phyloP scores from a whole-genome alignment of 2,113 vertebrate species.

The Climacteris rufus region DNA sequence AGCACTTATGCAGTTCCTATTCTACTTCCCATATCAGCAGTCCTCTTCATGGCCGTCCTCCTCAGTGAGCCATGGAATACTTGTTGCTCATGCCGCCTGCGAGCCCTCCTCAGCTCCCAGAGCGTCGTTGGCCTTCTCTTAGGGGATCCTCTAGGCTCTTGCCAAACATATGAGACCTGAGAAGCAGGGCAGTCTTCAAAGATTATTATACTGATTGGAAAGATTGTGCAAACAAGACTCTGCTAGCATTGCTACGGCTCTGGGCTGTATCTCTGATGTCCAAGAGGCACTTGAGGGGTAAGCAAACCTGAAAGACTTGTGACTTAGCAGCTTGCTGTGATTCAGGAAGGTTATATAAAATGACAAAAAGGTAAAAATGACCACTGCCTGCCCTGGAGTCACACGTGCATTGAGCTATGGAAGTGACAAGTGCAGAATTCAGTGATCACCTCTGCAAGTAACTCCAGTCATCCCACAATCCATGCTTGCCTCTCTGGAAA shows the following conservation, averaged over 20 bases:
- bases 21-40: constrained; percentile 10
- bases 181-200: constrained; percentile 25
- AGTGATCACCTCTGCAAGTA: background rate
- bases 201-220: background rate
- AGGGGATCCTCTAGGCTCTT: background rate
- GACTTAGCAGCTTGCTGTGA: background rate
- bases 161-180: background rate
- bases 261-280: background rate
- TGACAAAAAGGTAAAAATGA: background rate
- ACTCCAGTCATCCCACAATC: background rate
- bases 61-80: background rate
- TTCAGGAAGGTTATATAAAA: background rate
- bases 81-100: background rate
- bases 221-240: background rate
- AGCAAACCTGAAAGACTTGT: background rate
- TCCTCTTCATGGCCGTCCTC: background rate
- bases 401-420: rapidly evolving
- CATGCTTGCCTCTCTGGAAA: background rate
- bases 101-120: constrained; percentile 9
- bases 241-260: background rate
- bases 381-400: background rate
- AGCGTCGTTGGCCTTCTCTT: background rate
- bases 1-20: background rate
- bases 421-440: background rate
- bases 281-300: background rate